Conservation (phyloP, 2,797 vertebrate species). For the Platalea minor region DNA sequence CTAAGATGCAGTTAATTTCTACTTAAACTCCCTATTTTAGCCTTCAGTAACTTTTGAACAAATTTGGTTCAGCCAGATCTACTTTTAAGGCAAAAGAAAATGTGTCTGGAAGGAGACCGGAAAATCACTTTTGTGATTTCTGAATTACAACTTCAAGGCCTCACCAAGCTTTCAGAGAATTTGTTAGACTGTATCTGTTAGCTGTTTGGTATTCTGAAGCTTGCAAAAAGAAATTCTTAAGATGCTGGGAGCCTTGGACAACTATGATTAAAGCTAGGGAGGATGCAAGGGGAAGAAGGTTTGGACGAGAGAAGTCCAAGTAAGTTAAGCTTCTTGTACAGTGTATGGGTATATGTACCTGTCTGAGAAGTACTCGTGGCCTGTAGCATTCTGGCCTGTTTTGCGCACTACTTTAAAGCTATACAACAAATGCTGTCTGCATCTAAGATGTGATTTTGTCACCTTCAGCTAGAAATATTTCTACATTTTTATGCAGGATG, state of each 20-base stretch:
- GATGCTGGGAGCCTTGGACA: background rate
- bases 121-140: background rate
- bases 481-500: constrained; percentile 80
- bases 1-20: background rate
- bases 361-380: background rate
- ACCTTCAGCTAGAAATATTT: background rate
- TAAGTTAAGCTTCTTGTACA: background rate
- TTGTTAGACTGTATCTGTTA: background rate
- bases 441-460: background rate
- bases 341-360: too few relatives aligned
- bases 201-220: background rate
- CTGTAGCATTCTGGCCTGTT: background rate
- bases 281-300: background rate
- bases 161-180: background rate
- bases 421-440: background rate
- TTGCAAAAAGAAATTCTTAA: background rate
- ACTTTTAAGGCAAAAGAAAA: background rate
- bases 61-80: background rate
- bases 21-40: background rate
- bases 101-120: background rate
- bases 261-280: background rate
- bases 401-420: background rate
- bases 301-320: background rate
- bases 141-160: background rate
- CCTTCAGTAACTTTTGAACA: background rate